phyloP scores from a whole-genome alignment of 2,888 invertebrate species.

The Polylopha cassiicola region DNA sequence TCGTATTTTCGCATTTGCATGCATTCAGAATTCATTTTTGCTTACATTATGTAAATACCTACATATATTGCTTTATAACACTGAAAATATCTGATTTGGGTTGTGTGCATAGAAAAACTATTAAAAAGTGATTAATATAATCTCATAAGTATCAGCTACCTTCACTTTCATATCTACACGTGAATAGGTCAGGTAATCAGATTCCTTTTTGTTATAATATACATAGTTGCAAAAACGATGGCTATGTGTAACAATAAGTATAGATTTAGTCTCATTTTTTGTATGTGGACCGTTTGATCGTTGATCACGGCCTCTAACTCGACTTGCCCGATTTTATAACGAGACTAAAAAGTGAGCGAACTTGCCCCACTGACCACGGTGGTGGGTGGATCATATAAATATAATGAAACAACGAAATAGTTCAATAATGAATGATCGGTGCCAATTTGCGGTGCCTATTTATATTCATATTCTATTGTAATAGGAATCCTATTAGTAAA shows the following conservation, averaged over 20 bases:
- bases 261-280: conserved; percentile 1
- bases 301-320: conserved; percentile 60
- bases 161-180: too few species aligned
- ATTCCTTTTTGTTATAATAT: too few species aligned
- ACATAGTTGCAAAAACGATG: too few species aligned
- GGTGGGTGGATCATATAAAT: conserved; percentile 59
- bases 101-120: too few species aligned
- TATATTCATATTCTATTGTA: not conserved
- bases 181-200: too few species aligned
- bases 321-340: conserved; percentile 69
- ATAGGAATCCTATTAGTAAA: not conserved
- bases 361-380: conserved; percentile 70
- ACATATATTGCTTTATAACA: conserved; percentile 12
- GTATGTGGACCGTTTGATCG: conserved; percentile 34
- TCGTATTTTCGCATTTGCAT: conserved; percentile 13
- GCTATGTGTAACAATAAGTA: not conserved
- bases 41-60: too few species aligned
- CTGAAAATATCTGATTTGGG: too few species aligned
- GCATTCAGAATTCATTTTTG: conserved; percentile 13
- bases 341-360: conserved; percentile 66
- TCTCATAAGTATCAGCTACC: too few species aligned
- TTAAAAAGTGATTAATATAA: too few species aligned
- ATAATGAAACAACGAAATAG: conserved; percentile 47
- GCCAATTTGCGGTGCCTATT: conserved; percentile 41
- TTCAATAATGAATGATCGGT: conserved; percentile 49